Evolutionary conservation across 2,113 vertebrate genomes (phyloP).

Genomic region (Ia io): DNA sequence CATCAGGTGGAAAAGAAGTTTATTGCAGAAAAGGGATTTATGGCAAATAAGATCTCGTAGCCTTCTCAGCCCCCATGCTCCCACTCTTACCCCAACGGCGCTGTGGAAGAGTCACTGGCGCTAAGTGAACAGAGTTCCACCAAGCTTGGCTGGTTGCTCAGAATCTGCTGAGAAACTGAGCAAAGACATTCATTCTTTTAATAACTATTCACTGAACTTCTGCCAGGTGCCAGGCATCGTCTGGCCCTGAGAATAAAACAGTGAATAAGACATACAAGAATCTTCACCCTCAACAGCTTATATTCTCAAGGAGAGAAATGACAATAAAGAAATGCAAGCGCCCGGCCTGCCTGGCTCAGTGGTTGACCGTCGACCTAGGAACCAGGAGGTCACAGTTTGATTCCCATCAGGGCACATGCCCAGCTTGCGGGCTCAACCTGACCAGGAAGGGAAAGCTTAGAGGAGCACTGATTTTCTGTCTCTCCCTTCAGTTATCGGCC

Average conservation of each 20-base stretch:
- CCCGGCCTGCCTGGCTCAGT: not conserved
- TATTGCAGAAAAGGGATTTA: not conserved
- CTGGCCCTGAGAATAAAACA: not conserved
- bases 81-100: accelerated
- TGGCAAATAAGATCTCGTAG: not conserved
- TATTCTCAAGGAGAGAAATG: not conserved
- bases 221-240: not conserved
- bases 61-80: not conserved
- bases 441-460: not conserved
- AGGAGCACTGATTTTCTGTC: not conserved
- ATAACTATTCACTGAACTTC: not conserved
- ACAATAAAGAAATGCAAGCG: not conserved
- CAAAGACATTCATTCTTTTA: not conserved
- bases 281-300: not conserved
- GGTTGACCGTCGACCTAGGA: too few relatives aligned
- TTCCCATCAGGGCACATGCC: not conserved
- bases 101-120: not conserved
- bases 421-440: not conserved
- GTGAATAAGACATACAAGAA: not conserved
- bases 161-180: not conserved
- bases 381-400: too few relatives aligned
- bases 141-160: not conserved
- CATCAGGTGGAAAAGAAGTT: not conserved
- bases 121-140: not conserved
- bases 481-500: not conserved